These are phyloP conservation scores for Poecilia latipinna DNA, from an alignment of 2,113 vertebrate genomes.

Conservation along the genomic window DNA sequence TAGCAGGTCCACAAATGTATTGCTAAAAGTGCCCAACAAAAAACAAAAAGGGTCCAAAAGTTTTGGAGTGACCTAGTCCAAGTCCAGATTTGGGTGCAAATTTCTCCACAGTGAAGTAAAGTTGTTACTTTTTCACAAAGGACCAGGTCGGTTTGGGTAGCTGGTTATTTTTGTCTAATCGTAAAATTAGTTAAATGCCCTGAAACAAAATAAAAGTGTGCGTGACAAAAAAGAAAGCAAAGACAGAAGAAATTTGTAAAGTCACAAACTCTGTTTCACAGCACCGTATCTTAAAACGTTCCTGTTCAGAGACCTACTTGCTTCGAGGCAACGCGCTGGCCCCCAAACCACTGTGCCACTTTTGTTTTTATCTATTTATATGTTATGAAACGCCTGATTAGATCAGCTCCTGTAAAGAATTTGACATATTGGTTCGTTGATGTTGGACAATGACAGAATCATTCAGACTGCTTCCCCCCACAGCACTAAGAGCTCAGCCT, in stretches of 20 bases:
- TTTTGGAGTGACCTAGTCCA: background rate
- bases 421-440: slow-evolving; percentile 33
- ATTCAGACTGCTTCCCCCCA: slow-evolving; percentile 5
- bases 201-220: too few species aligned
- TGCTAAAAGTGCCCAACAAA: too few species aligned
- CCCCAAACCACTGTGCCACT: background rate
- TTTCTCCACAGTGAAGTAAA: background rate
- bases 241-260: background rate
- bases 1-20: background rate
- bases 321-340: background rate
- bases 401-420: slow-evolving; percentile 6
- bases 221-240: background rate
- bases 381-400: slow-evolving; percentile 25
- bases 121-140: too few species aligned
- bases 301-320: too few species aligned
- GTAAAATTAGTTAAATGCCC: too few species aligned
- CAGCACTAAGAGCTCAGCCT: slow-evolving; percentile 6
- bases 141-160: too few species aligned
- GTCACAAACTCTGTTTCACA: background rate
- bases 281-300: background rate
- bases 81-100: background rate
- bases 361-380: background rate
- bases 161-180: too few species aligned
- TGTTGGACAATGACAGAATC: slow-evolving; percentile 16
- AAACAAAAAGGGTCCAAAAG: background rate